Evolutionary conservation across 2,797 vertebrate genomes (phyloP), one percentile per base, ranked within the genome.

Genomic region (Tangara arthus): DNA sequence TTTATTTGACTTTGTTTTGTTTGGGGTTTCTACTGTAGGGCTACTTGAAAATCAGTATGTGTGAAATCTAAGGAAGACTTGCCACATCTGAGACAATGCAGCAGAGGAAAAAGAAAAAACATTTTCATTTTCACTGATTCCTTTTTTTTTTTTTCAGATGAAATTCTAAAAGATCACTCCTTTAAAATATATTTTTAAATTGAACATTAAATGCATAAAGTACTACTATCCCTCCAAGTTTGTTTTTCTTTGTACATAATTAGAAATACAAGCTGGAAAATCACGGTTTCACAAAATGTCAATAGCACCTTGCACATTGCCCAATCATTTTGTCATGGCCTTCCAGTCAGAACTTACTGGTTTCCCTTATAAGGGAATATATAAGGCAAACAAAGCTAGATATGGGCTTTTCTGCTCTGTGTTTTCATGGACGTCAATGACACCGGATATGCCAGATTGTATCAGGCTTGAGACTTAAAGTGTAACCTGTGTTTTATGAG

Each of bases 401-500:
- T 44, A 53, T 3, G 44, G 50, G 11, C n/a, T 28, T 53, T 39
- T 63, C 8, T 52, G 35, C 59, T 47, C 15, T 91, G 6, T 28
- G 55, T 32, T 88, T 92, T 94, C 80, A 63, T 92, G 44, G 6
- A 52, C 83, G 26, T 60, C 80, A 89, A 6, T 89, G n/a, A 75
- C 52, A 88, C 85, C 68, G 95, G 60, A 86, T 32, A 82, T 78
- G 49, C 39, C 82, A 82, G 71, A 82, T 75, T 77, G 5, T 42
- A 46, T 87, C 32, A 52, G 22, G 30, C 12, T 94, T 49, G 81
- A 88, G 64, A 69, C 6, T 68, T 35, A 80, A 80, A 56, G 6
- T 53, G 55, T 87, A 84, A 32, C 32, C n/a, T 91, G 26, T 93
- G 47, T 77, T 94, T 95, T 86, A 85, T 71, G 34, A 96, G 7